Base-by-base conservation (phyloP, 2,888 invertebrate species). In the Epicampocera succincta region DNA sequence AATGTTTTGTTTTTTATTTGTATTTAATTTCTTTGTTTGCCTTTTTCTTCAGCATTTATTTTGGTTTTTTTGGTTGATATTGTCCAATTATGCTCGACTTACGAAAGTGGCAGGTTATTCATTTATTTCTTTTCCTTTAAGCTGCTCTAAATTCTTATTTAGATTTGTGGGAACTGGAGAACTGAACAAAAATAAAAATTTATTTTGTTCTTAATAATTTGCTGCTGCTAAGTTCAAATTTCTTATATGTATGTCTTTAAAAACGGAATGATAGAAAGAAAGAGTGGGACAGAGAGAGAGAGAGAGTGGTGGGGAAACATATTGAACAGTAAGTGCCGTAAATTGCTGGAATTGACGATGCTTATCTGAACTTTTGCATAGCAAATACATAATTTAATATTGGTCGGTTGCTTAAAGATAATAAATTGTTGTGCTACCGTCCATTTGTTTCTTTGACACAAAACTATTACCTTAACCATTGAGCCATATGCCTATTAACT, bases 401-500 rank as follows among this genome's bases (percentile, higher is more conserved):
- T 25, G 63, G 25, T 63, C 50, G 63, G 19, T 29, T 65, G 21
- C 21, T 74, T 74, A 44, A 50, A 65, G 50, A 58, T 72, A 78
- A 78, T 79, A 79, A 79, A 79, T 79, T 79, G 44, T 54, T 73
- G 60, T 73, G 72, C 78, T 72, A 33, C 72, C 78, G 44, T 66
- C 72, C 78, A 79, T 79, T 79, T 79, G 66, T 65, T 52, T 66
- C 78, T 79, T 79, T 79, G 78, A 79, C 66, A 79, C 50, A 73
- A 73, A 73, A 79, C 78, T 79, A 79, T 79, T 79, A 79, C 78
- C 78, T 79, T 73, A 79, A 60, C 78, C 78, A 73, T 72, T 79
- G 46, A 73, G 78, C 78, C 78, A 40, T 79, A 79, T 68, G 78
- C 72, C 78, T 73, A 79, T 79, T 79, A 79, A 79, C 66, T 79